Evolutionary conservation across 2,113 vertebrate species (phyloP).

Genomic region (Nycticebus coucang): DNA sequence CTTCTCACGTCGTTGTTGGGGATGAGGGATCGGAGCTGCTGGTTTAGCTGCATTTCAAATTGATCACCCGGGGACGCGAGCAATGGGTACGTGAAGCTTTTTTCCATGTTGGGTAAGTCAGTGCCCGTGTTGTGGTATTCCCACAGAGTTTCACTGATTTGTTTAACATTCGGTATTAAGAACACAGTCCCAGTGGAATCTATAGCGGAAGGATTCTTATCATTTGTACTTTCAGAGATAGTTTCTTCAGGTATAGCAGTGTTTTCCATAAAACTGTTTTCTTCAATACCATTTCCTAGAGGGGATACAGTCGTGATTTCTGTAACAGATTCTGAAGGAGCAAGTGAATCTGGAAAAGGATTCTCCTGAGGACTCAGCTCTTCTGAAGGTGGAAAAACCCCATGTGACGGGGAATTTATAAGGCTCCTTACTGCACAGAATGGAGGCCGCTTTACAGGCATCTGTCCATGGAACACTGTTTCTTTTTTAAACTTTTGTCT

Average conservation of each 20-base stretch:
- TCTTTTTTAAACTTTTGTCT: background rate
- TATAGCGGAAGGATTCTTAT: accelerated
- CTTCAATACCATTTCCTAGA: background rate
- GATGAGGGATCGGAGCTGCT: background rate
- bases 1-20: background rate
- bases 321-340: background rate
- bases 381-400: background rate
- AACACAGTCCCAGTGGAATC: background rate
- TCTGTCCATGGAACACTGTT: accelerated
- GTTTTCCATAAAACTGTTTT: background rate
- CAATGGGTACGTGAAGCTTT: accelerated
- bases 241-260: no score
- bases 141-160: background rate
- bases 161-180: background rate
- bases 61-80: accelerated
- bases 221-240: accelerated
- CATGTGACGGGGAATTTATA: background rate
- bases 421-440: background rate
- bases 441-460: background rate
- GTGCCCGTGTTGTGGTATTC: background rate
- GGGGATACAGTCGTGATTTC: background rate
- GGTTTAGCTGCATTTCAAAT: slow-evolving; percentile 40
- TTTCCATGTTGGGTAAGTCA: accelerated
- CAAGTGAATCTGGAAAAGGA: background rate
- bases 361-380: background rate